Percentiles rank a stretch among this genome's conserved stretches.
Evolutionary conservation across 2,888 invertebrate genomes (phyloP).

Genomic region (Chaetoderma sp.): DNA sequence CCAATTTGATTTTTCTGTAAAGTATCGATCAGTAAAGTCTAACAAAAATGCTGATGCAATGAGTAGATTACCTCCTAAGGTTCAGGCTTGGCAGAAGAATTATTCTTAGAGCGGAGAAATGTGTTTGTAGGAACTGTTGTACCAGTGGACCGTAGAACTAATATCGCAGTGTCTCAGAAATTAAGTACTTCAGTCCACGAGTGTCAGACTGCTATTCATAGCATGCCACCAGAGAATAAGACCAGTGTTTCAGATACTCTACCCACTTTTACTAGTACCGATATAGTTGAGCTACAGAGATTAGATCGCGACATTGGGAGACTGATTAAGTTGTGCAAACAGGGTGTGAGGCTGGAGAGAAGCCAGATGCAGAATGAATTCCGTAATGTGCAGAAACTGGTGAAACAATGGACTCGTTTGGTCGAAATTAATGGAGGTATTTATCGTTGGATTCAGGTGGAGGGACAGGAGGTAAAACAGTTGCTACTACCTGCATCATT

Average conservation of each 20-base stretch:
- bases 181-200: too few relatives aligned
- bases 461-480: background rate
- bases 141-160: too few relatives aligned
- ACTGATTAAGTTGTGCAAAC: background rate
- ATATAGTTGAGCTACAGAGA: background rate
- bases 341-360: background rate
- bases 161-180: too few relatives aligned
- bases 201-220: too few relatives aligned
- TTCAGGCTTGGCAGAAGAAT: too few relatives aligned
- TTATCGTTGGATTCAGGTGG: background rate
- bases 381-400: background rate
- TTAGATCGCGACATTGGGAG: background rate
- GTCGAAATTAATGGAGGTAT: background rate
- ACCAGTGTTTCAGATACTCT: too few relatives aligned
- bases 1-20: slow-evolving; percentile 33
- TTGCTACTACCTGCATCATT: background rate
- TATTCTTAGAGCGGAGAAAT: too few relatives aligned
- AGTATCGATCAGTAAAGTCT: slow-evolving; percentile 29
- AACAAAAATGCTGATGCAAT: slow-evolving; percentile 37
- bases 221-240: too few relatives aligned
- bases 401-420: background rate
- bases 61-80: too few relatives aligned
- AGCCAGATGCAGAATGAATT: background rate
- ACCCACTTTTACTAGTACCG: background rate
- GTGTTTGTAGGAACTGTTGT: too few relatives aligned